Conservation (phyloP, 2,113 vertebrate genomes). For the Boulengeromyrus knoepffleri region DNA sequence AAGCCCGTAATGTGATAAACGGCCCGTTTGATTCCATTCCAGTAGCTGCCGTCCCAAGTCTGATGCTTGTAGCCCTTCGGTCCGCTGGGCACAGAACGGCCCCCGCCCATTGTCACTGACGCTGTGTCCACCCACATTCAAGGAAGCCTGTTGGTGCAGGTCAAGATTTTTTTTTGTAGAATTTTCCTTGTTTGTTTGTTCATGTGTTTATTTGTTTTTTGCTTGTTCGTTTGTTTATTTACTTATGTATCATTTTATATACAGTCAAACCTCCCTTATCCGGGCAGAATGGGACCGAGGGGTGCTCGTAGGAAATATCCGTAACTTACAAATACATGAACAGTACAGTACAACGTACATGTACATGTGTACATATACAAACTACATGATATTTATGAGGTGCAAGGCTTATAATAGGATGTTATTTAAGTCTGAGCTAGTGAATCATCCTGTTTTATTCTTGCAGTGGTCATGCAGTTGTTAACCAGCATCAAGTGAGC, state of each 20-base stretch:
- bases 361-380: no score
- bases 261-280: no score
- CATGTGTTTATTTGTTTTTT: background rate
- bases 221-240: background rate
- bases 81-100: constrained; percentile 31
- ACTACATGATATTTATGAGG: no score
- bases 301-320: no score
- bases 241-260: background rate
- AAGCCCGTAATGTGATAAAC: constrained; percentile 43
- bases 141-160: background rate
- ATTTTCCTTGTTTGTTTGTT: background rate
- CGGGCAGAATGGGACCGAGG: no score
- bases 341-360: no score
- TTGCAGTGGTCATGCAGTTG: no score
- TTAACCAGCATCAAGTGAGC: no score
- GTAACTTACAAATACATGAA: no score
- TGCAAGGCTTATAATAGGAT: no score
- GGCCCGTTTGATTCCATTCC: constrained; percentile 42
- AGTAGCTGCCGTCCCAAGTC: constrained; percentile 23
- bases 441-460: no score
- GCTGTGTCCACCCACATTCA: background rate
- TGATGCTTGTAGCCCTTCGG: constrained; percentile 42
- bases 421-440: no score
- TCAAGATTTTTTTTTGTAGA: background rate
- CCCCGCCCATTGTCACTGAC: background rate